Evolutionary conservation across 1,140 invertebrate genomes (phyloP).

Genomic region (Lithobius niger): DNA sequence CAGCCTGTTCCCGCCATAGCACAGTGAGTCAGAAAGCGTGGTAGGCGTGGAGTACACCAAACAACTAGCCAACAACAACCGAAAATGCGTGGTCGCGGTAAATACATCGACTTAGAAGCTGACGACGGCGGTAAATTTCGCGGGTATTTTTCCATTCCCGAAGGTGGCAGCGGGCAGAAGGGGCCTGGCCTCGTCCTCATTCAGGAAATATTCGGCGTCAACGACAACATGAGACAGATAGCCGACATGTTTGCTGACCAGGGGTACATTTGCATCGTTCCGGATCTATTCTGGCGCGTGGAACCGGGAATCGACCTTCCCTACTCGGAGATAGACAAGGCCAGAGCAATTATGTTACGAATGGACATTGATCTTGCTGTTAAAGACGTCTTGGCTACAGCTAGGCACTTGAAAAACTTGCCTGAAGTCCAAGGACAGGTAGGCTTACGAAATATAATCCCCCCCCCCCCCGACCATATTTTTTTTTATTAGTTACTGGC

Average conservation of each 20-base stretch:
- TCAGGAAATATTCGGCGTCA: neutral
- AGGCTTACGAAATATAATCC: too few species aligned
- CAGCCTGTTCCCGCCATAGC: too few species aligned
- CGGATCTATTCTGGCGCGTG: neutral
- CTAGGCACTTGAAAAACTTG: neutral
- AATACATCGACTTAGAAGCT: too few species aligned
- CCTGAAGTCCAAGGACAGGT: too few species aligned
- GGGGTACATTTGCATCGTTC: neutral
- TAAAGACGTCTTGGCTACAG: neutral
- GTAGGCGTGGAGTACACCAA: too few species aligned
- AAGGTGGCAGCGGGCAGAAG: neutral
- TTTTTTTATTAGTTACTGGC: too few species aligned
- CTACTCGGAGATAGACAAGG: neutral
- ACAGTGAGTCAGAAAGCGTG: too few species aligned
- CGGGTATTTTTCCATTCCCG: conserved; percentile 2
- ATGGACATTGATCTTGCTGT: neutral
- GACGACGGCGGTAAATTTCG: neutral
- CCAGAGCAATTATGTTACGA: neutral
- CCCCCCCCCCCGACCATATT: too few species aligned
- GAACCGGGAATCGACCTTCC: neutral
- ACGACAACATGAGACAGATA: neutral
- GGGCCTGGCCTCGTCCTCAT: neutral
- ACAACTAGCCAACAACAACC: too few species aligned
- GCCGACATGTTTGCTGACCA: neutral
- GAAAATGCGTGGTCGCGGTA: too few species aligned